Conservation (phyloP, 2,113 vertebrate genomes). For the Microcebus ravelobensis region DNA sequence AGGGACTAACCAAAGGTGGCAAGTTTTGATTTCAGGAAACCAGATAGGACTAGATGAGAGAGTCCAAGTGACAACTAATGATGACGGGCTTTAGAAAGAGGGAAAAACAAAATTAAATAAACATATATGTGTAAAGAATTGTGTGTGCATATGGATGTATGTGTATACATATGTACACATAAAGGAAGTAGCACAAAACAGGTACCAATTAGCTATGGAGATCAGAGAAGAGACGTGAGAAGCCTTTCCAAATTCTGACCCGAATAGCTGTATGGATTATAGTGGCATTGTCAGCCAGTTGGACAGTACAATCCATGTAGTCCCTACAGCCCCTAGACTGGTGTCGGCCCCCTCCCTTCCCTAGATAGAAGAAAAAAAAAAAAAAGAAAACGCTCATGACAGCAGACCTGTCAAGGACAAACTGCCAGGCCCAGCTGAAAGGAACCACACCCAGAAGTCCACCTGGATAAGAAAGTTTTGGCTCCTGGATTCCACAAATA, state of each 20-base stretch:
- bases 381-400: no score
- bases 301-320: background rate
- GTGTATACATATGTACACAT: background rate
- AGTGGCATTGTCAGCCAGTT: background rate
- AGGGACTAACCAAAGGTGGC: background rate
- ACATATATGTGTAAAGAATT: background rate
- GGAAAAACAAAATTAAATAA: background rate
- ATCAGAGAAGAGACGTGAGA: background rate
- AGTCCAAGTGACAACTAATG: background rate
- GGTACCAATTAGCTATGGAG: background rate
- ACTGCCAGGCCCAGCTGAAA: no score
- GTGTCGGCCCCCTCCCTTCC: no score
- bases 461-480: no score
- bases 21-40: background rate
- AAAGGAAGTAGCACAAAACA: background rate
- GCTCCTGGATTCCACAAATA: no score
- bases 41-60: background rate
- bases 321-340: background rate
- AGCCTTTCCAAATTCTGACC: background rate
- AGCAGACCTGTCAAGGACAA: no score
- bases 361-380: no score
- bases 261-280: accelerated
- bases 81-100: background rate
- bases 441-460: no score
- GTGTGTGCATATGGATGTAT: no score